These are phyloP conservation scores for Clupea harengus DNA, from an alignment of 2,113 vertebrate genomes.

Conservation along the genomic window DNA sequence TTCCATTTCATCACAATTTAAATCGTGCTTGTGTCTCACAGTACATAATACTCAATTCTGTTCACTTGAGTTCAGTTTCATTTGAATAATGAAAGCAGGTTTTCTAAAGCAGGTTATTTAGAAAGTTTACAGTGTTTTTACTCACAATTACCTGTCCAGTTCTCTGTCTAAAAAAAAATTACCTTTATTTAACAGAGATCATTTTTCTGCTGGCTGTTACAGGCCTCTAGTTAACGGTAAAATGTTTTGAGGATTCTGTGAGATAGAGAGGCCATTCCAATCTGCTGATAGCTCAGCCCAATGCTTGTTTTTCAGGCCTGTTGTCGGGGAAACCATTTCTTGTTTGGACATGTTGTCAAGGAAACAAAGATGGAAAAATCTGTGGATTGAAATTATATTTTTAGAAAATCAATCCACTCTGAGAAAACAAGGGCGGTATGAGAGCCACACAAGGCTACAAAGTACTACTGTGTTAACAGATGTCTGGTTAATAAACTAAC, in stretches of 20 bases:
- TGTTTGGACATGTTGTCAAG: slow-evolving; percentile 77
- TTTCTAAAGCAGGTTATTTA: background rate
- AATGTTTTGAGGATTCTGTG: slow-evolving; percentile 31
- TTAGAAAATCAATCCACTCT: slow-evolving; percentile 69
- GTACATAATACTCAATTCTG: background rate
- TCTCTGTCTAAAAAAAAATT: background rate
- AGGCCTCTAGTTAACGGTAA: slow-evolving; percentile 34
- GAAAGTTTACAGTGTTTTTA: background rate
- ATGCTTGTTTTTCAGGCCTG: slow-evolving; percentile 65
- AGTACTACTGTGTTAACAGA: background rate
- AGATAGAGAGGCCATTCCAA: slow-evolving; percentile 35
- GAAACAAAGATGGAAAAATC: slow-evolving; percentile 68
- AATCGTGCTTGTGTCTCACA: background rate
- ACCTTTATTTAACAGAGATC: background rate
- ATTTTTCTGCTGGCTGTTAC: background rate
- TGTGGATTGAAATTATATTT: slow-evolving; percentile 63
- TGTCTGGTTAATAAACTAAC: background rate
- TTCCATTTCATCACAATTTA: background rate
- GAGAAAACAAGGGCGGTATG: slow-evolving; percentile 58
- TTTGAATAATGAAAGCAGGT: background rate
- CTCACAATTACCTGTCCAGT: background rate
- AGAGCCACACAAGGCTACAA: slow-evolving; percentile 20
- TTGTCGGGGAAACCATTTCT: slow-evolving; percentile 75
- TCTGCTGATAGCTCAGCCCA: slow-evolving; percentile 40
- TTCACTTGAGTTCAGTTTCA: background rate